Percentiles rank a stretch among this genome's conserved stretches.
Conservation (phyloP, 2,888 invertebrate genomes). For the Archaeoteleia sp. region DNA sequence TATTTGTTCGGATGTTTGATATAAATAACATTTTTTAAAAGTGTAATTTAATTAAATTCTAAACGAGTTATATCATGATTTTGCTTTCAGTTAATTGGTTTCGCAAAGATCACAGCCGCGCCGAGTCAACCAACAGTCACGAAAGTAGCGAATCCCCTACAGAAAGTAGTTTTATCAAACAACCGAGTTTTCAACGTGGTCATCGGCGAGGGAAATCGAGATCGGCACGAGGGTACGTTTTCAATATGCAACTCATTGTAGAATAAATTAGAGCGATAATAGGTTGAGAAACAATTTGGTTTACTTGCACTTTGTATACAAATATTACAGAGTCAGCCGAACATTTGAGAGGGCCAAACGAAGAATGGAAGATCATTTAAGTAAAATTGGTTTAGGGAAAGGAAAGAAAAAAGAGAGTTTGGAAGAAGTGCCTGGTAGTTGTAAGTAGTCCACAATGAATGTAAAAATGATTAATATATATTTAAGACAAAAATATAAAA, state of each 20-base stretch:
- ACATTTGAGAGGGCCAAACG: constrained; percentile 88
- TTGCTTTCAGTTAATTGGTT: constrained; percentile 77
- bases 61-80: neutral
- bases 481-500: constrained; percentile 7
- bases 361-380: constrained; percentile 92
- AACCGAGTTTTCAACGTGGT: constrained; percentile 75
- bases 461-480: neutral
- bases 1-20: no score
- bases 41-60: neutral
- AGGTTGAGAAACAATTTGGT: no score
- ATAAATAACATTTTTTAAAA: no score
- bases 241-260: no score
- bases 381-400: constrained; percentile 87
- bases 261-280: neutral
- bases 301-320: no score
- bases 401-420: constrained; percentile 92
- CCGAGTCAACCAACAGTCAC: constrained; percentile 76
- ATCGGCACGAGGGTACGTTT: constrained; percentile 65
- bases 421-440: constrained; percentile 88
- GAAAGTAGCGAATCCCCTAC: constrained; percentile 77
- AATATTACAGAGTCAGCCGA: constrained; percentile 78
- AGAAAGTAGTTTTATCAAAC: constrained; percentile 76
- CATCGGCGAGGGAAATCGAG: constrained; percentile 64
- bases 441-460: constrained; percentile 76
- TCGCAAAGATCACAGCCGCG: constrained; percentile 76